Evolutionary conservation across 2,797 vertebrate genomes (phyloP).

Genomic region (Tauraco hartlaubi): DNA sequence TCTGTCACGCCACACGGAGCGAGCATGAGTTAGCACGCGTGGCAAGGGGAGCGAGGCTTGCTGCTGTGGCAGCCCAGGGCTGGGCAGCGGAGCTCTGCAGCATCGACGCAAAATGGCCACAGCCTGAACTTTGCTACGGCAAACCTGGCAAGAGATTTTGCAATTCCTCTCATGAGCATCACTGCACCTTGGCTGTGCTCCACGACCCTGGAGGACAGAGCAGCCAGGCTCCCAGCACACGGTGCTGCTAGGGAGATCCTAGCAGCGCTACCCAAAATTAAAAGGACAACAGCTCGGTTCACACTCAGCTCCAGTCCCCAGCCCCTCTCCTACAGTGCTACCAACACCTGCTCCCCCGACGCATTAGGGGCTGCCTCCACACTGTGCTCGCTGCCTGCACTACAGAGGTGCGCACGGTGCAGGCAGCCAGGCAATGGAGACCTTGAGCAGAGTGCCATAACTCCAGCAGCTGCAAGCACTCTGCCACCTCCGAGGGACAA

Average conservation of each 20-base stretch:
- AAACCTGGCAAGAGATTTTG: not conserved
- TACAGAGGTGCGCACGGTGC: fast-evolving
- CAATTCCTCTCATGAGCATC: constrained; percentile 40
- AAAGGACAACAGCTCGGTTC: not conserved
- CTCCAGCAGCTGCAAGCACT: not conserved
- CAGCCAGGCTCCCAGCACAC: not conserved
- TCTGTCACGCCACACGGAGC: fast-evolving
- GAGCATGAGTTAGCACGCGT: fast-evolving
- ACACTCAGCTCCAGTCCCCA: fast-evolving
- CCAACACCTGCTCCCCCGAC: not conserved
- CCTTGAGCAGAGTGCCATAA: not conserved
- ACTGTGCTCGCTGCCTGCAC: not conserved
- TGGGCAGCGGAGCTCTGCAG: not conserved
- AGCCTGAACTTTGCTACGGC: not conserved
- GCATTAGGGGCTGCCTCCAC: not conserved
- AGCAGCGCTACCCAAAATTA: not conserved
- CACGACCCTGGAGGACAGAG: constrained; percentile 39
- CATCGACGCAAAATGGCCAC: not conserved
- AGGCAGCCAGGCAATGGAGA: not conserved
- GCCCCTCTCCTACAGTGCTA: not conserved
- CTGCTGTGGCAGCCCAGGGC: not conserved
- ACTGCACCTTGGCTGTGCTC: constrained; percentile 48
- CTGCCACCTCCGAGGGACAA: not conserved
- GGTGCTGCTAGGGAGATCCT: not conserved
- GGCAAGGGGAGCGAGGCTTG: fast-evolving